A percentile compares a stretch with the other conserved stretches of the same genome.
phyloP scores from a whole-genome alignment of 37 sponge, comb jelly and placozoan species.

The Ianthella basta region DNA sequence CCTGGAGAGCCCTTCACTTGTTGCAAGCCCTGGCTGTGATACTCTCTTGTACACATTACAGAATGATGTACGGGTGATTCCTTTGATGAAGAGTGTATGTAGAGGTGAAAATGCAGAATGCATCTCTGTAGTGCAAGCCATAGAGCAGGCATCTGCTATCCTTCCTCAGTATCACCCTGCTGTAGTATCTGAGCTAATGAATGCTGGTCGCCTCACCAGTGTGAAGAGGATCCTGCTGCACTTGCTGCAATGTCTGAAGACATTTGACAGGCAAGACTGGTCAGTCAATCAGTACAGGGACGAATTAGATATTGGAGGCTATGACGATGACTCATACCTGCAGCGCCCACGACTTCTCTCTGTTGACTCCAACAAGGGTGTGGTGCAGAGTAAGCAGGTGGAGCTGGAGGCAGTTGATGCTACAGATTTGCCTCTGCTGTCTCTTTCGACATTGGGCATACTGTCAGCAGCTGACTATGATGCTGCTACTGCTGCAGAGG shows the following conservation, averaged over 20 bases:
- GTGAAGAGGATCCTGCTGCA: slow-evolving; percentile 83
- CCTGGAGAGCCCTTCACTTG: not conserved
- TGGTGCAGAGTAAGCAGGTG: slow-evolving; percentile 45
- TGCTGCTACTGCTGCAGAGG: not conserved
- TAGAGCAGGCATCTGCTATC: slow-evolving; percentile 20
- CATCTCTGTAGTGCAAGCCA: not conserved
- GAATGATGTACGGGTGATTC: not conserved
- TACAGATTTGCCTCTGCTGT: not conserved
- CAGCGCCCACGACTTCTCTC: slow-evolving; percentile 41
- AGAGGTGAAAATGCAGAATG: too few relatives aligned
- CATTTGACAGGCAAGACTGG: not conserved
- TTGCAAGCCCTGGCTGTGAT: not conserved
- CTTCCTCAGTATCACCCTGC: slow-evolving; percentile 95
- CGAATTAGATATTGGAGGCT: slow-evolving; percentile 18
- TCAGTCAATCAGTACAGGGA: not conserved
- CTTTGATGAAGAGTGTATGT: not conserved
- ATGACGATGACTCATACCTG: slow-evolving; percentile 20
- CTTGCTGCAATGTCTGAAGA: slow-evolving; percentile 58
- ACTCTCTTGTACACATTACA: not conserved
- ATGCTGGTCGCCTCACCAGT: slow-evolving; percentile 70
- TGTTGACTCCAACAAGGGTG: slow-evolving; percentile 46
- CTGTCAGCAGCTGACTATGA: not conserved
- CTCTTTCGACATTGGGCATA: slow-evolving; percentile 10
- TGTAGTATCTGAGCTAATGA: slow-evolving; percentile 82
- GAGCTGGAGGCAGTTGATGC: slow-evolving; percentile 7